Evolutionary conservation across 1,140 invertebrate species (phyloP).

Genomic region (Drosophila sproati): DNA sequence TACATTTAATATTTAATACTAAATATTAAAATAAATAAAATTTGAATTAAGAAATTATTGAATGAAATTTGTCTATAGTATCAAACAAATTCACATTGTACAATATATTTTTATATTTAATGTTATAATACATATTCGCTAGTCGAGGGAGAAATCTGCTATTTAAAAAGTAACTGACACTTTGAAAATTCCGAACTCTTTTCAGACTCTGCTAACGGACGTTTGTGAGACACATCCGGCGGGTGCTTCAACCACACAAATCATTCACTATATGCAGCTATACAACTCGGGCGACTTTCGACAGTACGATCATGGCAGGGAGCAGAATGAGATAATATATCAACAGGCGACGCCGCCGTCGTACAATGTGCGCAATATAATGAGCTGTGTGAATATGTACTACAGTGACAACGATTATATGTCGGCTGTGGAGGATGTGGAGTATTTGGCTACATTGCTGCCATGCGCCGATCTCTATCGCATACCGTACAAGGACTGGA

Average conservation of each 20-base stretch:
- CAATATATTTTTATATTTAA: too few species aligned
- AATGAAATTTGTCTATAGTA: too few species aligned
- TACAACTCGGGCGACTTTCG: conserved; percentile 77
- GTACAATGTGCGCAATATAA: conserved; percentile 87
- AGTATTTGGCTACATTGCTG: conserved; percentile 84
- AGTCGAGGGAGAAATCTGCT: too few species aligned
- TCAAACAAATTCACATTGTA: too few species aligned
- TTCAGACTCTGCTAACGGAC: conserved; percentile 69
- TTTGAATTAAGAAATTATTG: too few species aligned
- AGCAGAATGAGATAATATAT: conserved; percentile 85
- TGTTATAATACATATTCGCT: too few species aligned
- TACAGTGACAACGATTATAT: conserved; percentile 88
- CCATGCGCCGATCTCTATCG: conserved; percentile 80
- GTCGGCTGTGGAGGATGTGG: conserved; percentile 85
- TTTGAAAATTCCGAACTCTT: neutral
- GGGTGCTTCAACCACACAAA: conserved; percentile 85
- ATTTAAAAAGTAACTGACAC: neutral
- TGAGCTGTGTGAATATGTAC: conserved; percentile 87
- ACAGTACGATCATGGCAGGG: conserved; percentile 85
- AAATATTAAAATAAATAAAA: too few species aligned
- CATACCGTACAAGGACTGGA: conserved; percentile 85
- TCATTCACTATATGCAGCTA: conserved; percentile 86
- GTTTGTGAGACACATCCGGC: conserved; percentile 79
- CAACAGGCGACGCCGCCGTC: conserved; percentile 85
- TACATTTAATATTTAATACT: too few species aligned